Evolutionary conservation across 1,140 invertebrate genomes (phyloP), one percentile per base, ranked within the genome.

Genomic region (Harlomillsia oculata): DNA sequence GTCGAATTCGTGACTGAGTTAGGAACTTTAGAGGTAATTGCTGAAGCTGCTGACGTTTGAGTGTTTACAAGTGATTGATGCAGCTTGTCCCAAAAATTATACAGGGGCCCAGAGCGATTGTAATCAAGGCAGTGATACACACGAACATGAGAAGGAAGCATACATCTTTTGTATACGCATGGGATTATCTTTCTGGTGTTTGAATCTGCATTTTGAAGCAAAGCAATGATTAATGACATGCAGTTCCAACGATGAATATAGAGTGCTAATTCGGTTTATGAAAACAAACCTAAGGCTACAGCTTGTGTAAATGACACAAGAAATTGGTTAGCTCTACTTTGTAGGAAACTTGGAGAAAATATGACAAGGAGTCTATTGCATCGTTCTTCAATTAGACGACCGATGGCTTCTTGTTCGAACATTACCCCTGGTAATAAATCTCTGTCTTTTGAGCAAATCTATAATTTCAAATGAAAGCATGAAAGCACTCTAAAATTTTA

Each of bases 281-380:
- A 21, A 37, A 36, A 60, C 71, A 72, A 72, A 84, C 82, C 79
- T 53, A 89, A 82, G 63, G 80, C 79, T 57, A 83, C 69, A 6
- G 82, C 82, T 69, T 86, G 83, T 23, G 84, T 82, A 68, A 80
- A 84, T 55, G 80, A 80, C 1, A 82, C 72, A 59, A 84, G 79
- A 70, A 84, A 89, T 52, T 76, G 76, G 60, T 85, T 84, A 25
- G 77, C 80, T 11, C 78, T 70, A 66, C 82, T 84, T 59, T 77
- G 69, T 2, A 86, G 68, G 71, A 88, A 87, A 56, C 76, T 78
- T 1, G 82, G 77, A 1, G 84, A 84, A 39, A 85, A 69, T 46
- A 89, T 77, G 1, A 84, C 77, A 29, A 88, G 80, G 30, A 88
- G 71, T 60, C 81, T 75, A 28, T 80, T 78, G 63, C 86, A 88